These are phyloP conservation scores for Planiliza haematocheilus DNA, from an alignment of 2,113 vertebrate species.

Conservation along the genomic window DNA sequence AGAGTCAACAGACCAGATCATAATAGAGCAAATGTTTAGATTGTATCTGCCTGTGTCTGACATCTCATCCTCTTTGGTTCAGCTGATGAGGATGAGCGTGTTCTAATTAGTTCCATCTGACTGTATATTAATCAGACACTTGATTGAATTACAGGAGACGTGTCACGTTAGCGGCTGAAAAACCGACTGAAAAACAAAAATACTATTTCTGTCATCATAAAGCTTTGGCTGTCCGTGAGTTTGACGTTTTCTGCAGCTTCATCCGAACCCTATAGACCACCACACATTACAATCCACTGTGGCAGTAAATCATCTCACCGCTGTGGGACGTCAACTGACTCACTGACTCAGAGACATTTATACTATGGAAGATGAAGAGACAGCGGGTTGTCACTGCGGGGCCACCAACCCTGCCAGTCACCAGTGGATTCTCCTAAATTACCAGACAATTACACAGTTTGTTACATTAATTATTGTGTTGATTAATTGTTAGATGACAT, in stretches of 20 bases:
- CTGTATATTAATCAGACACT: background rate
- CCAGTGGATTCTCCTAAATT: constrained; percentile 13
- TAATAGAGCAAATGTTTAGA: constrained; percentile 8
- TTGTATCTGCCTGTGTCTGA: constrained; percentile 21
- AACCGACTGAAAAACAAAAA: background rate
- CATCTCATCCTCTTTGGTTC: background rate
- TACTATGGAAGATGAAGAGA: constrained; percentile 3
- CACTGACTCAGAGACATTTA: constrained; percentile 13
- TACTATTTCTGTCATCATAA: background rate
- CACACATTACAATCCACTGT: constrained; percentile 19
- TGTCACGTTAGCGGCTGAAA: too few relatives aligned
- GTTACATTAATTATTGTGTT: background rate
- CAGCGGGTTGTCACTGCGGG: constrained; percentile 5
- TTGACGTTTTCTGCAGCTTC: constrained; percentile 38
- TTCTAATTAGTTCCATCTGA: background rate
- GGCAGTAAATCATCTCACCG: constrained; percentile 34
- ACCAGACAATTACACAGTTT: background rate
- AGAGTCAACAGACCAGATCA: constrained; percentile 18
- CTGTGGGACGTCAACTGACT: constrained; percentile 14
- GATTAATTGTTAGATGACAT: too few relatives aligned
- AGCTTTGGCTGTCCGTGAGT: background rate
- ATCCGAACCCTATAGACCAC: constrained; percentile 26
- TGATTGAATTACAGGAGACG: background rate
- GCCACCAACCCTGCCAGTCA: background rate
- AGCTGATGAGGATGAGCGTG: background rate